Conservation (phyloP, 2,797 vertebrate species). For the Acropternis orthonyx region DNA sequence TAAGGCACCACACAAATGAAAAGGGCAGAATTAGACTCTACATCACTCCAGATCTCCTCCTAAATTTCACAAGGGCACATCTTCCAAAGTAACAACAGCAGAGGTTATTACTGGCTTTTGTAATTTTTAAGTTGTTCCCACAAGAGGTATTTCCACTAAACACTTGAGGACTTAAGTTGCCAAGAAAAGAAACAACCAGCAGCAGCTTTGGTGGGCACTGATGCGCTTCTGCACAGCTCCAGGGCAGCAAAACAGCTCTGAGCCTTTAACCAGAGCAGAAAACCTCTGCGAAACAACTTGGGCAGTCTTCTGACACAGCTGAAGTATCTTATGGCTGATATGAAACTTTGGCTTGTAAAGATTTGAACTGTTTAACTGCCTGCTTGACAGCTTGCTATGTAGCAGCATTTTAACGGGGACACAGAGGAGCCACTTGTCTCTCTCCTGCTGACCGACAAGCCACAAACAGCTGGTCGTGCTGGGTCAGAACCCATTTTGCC, state of each 20-base stretch:
- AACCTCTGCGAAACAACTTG: neutral
- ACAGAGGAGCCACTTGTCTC: conserved; percentile 35
- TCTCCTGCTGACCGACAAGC: neutral
- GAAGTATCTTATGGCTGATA: neutral
- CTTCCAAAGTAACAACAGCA: neutral
- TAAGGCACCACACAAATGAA: neutral
- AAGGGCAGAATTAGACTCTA: neutral
- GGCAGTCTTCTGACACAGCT: conserved; percentile 19
- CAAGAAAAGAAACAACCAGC: neutral
- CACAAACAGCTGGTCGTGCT: neutral
- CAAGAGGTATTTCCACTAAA: neutral
- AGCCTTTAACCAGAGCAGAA: neutral
- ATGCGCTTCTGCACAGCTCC: neutral
- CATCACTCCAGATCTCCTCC: neutral
- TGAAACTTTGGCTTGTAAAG: neutral
- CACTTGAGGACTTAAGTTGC: neutral
- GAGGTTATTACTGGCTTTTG: neutral
- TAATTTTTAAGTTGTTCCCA: neutral
- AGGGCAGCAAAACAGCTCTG: neutral
- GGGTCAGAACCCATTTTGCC: conserved; percentile 15
- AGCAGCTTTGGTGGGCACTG: neutral
- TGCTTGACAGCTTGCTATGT: accelerated
- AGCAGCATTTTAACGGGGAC: neutral
- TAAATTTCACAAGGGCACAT: neutral
- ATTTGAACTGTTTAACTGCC: neutral